Evolutionary conservation across 1,140 invertebrate species (phyloP).

Genomic region (Brachionus paranguensis): DNA sequence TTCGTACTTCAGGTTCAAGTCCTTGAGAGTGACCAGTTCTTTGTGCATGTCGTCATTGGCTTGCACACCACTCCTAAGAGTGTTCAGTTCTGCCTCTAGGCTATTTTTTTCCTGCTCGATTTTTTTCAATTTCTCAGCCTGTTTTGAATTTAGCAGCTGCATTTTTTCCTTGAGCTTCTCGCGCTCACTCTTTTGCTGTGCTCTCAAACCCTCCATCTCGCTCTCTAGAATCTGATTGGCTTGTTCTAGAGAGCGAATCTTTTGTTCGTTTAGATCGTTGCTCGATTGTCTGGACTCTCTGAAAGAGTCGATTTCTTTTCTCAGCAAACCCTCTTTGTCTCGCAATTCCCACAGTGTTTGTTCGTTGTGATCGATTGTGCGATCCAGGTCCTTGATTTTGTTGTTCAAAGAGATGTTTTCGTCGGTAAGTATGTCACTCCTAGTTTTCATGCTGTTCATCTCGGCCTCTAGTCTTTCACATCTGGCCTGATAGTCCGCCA

Average conservation of each 20-base stretch:
- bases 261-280: neutral
- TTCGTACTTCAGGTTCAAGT: neutral
- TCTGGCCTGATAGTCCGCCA: neutral
- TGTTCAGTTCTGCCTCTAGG: neutral
- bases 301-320: neutral
- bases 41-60: neutral
- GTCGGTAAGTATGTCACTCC: neutral
- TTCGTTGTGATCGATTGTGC: neutral
- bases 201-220: neutral
- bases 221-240: constrained; percentile 17
- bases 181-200: neutral
- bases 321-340: neutral
- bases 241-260: constrained; percentile 2
- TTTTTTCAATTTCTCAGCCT: neutral
- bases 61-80: neutral
- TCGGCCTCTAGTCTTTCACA: neutral
- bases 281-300: neutral
- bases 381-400: constrained; percentile 20
- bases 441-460: neutral
- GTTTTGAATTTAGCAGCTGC: neutral
- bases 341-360: neutral
- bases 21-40: neutral
- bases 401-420: constrained; percentile 25
- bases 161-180: constrained; percentile 34
- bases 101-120: neutral